phyloP scores from a whole-genome alignment of 1,140 invertebrate genomes.

The Drosophila hydei region DNA sequence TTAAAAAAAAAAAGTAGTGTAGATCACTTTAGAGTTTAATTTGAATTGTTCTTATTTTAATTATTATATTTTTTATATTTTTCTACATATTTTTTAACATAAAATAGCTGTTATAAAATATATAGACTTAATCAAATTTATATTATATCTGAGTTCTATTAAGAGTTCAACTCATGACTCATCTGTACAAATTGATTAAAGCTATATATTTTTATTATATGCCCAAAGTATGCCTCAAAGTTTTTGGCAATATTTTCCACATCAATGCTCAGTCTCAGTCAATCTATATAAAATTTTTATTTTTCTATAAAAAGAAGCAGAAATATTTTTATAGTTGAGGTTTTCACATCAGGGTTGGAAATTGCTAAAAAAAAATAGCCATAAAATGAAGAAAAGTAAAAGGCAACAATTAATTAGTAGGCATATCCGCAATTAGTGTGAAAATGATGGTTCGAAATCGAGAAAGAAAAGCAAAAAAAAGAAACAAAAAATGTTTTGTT shows the following conservation, averaged over 20 bases:
- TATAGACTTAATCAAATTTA: too few species aligned
- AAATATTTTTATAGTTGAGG: background rate
- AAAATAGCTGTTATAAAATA: too few species aligned
- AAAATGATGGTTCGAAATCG: slow-evolving; percentile 63
- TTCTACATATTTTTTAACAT: too few species aligned
- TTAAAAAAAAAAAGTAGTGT: too few species aligned
- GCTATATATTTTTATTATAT: too few species aligned
- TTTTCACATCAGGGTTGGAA: slow-evolving; percentile 14
- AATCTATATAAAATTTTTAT: too few species aligned
- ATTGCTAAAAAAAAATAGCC: slow-evolving; percentile 1
- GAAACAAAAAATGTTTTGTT: slow-evolving; percentile 7
- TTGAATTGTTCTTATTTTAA: too few species aligned
- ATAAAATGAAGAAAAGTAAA: slow-evolving; percentile 22
- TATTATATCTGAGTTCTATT: background rate
- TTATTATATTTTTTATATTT: too few species aligned
- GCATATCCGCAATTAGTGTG: slow-evolving; percentile 76
- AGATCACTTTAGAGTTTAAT: too few species aligned
- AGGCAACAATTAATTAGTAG: slow-evolving; percentile 65
- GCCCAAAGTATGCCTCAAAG: too few species aligned
- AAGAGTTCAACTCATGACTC: too few species aligned
- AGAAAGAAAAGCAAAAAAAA: slow-evolving; percentile 48
- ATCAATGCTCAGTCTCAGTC: background rate
- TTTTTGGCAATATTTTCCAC: background rate
- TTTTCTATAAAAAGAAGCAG: background rate
- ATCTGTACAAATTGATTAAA: too few species aligned